phyloP scores from a whole-genome alignment of 2,113 vertebrate genomes.

The Pteronura brasiliensis region DNA sequence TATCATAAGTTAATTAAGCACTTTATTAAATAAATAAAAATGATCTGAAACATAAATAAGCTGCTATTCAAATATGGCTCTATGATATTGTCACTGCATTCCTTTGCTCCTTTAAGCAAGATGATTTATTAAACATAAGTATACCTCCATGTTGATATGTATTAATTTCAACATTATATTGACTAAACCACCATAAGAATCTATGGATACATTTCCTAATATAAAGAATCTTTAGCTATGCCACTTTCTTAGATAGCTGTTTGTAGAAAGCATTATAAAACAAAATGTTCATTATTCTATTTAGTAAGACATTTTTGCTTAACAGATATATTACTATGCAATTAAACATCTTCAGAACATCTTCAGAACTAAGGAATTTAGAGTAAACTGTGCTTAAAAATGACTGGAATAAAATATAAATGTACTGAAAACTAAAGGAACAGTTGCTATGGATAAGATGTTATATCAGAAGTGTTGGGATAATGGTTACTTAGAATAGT shows the following conservation, averaged over 20 bases:
- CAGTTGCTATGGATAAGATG: neutral
- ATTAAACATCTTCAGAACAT: neutral
- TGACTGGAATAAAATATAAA: neutral
- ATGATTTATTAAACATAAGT: neutral
- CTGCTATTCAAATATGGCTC: neutral
- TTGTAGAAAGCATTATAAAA: slow-evolving; percentile 2
- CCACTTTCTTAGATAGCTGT: neutral
- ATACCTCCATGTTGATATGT: neutral
- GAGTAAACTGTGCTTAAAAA: neutral
- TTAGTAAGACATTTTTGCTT: neutral
- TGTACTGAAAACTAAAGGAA: neutral
- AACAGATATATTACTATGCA: neutral
- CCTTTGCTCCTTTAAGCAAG: neutral
- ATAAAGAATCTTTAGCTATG: neutral
- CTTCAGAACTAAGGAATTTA: neutral
- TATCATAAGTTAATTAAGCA: neutral
- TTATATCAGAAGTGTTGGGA: neutral
- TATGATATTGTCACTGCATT: neutral
- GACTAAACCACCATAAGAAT: neutral
- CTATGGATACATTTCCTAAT: neutral
- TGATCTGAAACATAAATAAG: neutral
- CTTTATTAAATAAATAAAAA: neutral
- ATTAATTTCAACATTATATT: neutral
- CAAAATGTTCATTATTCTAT: neutral
- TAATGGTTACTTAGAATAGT: neutral